A percentile compares a stretch with the other conserved stretches of the same genome.
These are phyloP conservation scores for Chironomus tentans DNA, from an alignment of 2,888 invertebrate species.

Conservation along the genomic window DNA sequence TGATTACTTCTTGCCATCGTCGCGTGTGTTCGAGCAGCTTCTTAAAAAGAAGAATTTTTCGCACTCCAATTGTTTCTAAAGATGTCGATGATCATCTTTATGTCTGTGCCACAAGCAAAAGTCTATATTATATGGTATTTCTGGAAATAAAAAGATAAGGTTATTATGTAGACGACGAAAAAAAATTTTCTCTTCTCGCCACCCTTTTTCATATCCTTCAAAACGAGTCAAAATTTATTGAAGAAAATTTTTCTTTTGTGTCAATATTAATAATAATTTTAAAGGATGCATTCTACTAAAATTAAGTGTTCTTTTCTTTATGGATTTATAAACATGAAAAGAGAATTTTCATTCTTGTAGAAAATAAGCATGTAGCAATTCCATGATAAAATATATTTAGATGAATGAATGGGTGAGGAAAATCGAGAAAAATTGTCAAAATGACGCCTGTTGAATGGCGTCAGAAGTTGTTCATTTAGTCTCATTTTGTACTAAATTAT, in stretches of 20 bases:
- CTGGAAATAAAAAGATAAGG: too few relatives aligned
- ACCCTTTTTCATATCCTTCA: too few relatives aligned
- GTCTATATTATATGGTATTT: too few relatives aligned
- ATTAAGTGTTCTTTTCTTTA: not conserved
- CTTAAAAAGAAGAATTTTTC: not conserved
- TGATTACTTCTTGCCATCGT: not conserved
- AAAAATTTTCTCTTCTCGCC: too few relatives aligned
- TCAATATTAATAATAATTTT: too few relatives aligned
- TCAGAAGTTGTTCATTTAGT: slow-evolving; percentile 24
- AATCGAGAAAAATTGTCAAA: slow-evolving; percentile 20
- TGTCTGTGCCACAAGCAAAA: not conserved
- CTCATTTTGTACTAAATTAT: slow-evolving; percentile 27
- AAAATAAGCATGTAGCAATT: not conserved
- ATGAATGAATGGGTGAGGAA: not conserved
- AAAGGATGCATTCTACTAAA: not conserved
- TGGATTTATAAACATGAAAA: too few relatives aligned
- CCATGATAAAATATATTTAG: not conserved
- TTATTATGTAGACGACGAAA: too few relatives aligned
- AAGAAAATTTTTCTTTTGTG: too few relatives aligned
- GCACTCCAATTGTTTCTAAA: slow-evolving; percentile 12
- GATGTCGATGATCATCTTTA: not conserved
- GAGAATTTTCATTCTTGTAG: too few relatives aligned
- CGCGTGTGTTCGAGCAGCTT: not conserved
- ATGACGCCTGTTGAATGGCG: slow-evolving; percentile 16
- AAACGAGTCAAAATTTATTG: too few relatives aligned